Evolutionary conservation across 2,113 vertebrate species (phyloP).

Genomic region (Antechinus stuartii): DNA sequence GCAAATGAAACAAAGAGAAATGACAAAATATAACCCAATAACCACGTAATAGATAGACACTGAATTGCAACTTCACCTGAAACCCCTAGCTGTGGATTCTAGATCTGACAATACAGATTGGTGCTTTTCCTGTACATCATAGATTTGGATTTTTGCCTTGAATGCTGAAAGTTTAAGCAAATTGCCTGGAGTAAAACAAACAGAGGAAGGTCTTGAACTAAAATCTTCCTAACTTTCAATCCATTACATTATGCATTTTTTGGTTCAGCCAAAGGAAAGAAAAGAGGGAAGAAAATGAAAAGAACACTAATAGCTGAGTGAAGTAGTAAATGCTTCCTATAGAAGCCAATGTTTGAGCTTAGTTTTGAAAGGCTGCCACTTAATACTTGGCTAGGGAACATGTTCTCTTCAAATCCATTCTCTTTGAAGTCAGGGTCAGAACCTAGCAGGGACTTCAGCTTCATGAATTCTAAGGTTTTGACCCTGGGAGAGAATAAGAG

Average conservation of each 20-base stretch:
- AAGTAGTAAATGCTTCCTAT: background rate
- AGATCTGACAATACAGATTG: background rate
- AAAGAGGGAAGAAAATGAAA: background rate
- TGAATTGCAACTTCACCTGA: background rate
- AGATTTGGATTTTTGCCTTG: background rate
- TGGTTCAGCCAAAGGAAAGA: background rate
- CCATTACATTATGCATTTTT: background rate
- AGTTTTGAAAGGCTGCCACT: background rate
- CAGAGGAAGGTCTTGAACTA: background rate
- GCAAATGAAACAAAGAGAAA: background rate
- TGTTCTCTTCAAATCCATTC: background rate
- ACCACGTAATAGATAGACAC: background rate
- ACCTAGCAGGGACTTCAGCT: background rate
- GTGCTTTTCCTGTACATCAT: background rate
- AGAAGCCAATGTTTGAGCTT: background rate
- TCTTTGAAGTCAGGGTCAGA: background rate
- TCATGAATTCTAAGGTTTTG: background rate
- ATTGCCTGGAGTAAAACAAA: background rate
- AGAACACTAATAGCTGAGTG: background rate
- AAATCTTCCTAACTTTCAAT: background rate
- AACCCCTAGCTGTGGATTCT: background rate
- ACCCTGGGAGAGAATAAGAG: background rate
- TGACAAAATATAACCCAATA: background rate
- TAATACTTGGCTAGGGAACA: background rate
- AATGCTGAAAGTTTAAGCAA: background rate